phyloP scores from a whole-genome alignment of 2,888 invertebrate species.

The Sclerodermus sp. region DNA sequence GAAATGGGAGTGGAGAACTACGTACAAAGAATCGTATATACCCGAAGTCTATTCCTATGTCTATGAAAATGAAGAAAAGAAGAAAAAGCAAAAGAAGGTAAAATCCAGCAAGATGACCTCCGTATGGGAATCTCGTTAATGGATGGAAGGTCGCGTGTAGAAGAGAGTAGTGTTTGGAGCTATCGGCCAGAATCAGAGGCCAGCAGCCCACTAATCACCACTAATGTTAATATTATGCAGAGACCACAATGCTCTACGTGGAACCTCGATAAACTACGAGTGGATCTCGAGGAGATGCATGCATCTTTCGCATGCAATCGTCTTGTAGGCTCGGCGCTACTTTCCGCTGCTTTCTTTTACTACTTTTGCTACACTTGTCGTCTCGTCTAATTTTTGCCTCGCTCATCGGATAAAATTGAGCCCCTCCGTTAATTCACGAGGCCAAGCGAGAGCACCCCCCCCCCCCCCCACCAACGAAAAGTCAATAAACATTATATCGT shows the following conservation, averaged over 20 bases:
- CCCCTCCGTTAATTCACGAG: no score
- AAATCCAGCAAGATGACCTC: slow-evolving; percentile 25
- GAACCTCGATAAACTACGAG: slow-evolving; percentile 46
- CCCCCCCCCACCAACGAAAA: no score
- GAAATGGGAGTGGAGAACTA: no score
- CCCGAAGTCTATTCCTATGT: no score
- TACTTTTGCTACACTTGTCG: neutral
- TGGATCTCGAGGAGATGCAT: slow-evolving; percentile 44
- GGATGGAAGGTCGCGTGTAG: slow-evolving; percentile 46
- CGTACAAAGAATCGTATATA: no score
- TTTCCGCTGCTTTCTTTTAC: slow-evolving; percentile 3
- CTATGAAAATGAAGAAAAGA: no score
- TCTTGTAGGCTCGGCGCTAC: slow-evolving; percentile 28
- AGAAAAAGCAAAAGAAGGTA: slow-evolving; percentile 1
- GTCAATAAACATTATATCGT: no score
- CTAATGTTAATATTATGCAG: slow-evolving; percentile 56
- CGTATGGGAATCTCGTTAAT: slow-evolving; percentile 45
- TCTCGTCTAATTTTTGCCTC: no score
- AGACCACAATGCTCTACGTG: slow-evolving; percentile 50
- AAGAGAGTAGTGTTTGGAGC: slow-evolving; percentile 34
- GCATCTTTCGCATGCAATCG: slow-evolving; percentile 49
- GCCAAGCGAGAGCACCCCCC: no score
- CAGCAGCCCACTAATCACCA: slow-evolving; percentile 53
- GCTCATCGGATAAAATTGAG: no score
- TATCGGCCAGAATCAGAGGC: slow-evolving; percentile 39